Percentiles rank a stretch among this genome's conserved stretches.
phyloP scores from a whole-genome alignment of 2,113 vertebrate genomes.

The Myrmecophaga tridactyla region DNA sequence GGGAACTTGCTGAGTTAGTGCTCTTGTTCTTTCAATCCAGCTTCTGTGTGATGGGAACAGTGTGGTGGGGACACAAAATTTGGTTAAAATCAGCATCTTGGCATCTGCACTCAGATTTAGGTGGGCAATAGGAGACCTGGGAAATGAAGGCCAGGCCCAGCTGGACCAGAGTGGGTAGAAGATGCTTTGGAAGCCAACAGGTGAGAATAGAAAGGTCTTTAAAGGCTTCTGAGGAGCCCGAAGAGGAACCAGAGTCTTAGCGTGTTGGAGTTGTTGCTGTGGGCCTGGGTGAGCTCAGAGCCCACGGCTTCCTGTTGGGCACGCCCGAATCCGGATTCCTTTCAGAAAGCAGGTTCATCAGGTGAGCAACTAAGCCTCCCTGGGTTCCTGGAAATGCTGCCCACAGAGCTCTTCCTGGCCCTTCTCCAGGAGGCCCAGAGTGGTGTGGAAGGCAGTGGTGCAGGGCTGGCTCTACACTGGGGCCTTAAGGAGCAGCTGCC shows the following conservation, averaged over 20 bases:
- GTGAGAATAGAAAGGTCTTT: background rate
- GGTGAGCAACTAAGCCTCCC: background rate
- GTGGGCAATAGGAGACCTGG: no score
- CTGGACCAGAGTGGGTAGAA: no score
- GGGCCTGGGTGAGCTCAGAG: background rate
- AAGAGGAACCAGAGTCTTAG: background rate
- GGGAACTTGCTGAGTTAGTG: no score
- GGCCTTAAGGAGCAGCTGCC: background rate
- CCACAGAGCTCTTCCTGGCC: background rate
- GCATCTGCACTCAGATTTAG: no score
- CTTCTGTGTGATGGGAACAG: no score
- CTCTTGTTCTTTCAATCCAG: no score
- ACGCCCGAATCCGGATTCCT: background rate
- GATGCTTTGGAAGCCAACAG: background rate
- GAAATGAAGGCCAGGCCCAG: no score
- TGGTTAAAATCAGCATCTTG: no score
- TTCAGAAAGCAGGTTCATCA: background rate
- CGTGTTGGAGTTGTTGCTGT: no score
- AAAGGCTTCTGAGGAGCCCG: background rate
- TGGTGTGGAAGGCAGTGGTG: background rate
- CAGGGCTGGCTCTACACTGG: no score
- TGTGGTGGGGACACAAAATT: no score
- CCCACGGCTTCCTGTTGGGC: no score
- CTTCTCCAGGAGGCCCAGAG: background rate
- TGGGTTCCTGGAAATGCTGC: background rate